These are phyloP conservation scores for Aratinga solstitialis DNA, from an alignment of 2,797 vertebrate genomes.

Conservation along the genomic window DNA sequence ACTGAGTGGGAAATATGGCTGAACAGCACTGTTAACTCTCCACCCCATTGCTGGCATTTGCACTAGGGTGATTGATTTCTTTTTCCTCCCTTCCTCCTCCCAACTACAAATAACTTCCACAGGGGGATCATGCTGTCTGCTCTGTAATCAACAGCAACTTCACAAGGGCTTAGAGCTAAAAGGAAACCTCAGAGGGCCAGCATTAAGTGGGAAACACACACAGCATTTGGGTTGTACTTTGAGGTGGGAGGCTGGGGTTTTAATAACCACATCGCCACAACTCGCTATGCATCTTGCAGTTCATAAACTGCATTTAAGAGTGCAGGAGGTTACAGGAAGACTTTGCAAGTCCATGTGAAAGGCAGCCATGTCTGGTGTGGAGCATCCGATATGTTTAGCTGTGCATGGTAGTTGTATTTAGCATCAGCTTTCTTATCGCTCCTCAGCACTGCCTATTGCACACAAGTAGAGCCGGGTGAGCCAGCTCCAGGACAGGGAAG, in stretches of 20 bases:
- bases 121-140: not conserved
- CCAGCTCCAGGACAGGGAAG: not conserved
- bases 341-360: not conserved
- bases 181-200: not conserved
- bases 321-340: not conserved
- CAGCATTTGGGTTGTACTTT: conserved; percentile 17
- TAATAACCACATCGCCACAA: not conserved
- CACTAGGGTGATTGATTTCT: not conserved
- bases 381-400: fast-evolving
- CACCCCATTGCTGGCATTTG: not conserved
- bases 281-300: not conserved
- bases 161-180: conserved; percentile 7
- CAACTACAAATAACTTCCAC: conserved; percentile 19
- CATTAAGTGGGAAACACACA: conserved; percentile 27
- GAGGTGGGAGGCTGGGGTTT: conserved; percentile 34
- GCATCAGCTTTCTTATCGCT: not conserved
- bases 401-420: not conserved
- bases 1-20: not conserved
- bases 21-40: not conserved
- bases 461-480: not conserved
- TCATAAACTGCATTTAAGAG: not conserved
- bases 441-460: not conserved
- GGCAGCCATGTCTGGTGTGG: not conserved
- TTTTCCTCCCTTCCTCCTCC: not conserved
- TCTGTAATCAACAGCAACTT: conserved; percentile 52